phyloP scores from a whole-genome alignment of 23 tunicate genomes.

The Trididemnum nubilum region DNA sequence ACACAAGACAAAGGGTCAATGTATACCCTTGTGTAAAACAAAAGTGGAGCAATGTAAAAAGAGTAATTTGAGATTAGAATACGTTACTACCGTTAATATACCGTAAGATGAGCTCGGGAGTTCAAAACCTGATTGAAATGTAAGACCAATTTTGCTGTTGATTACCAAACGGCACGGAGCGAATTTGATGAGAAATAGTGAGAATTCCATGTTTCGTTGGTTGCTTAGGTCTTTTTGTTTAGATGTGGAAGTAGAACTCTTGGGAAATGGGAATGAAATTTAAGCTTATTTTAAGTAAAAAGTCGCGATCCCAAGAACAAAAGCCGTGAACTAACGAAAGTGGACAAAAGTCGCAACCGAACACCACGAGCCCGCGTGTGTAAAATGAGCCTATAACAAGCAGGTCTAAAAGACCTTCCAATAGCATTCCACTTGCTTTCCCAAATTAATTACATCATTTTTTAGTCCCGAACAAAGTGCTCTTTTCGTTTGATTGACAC shows the following conservation, averaged over 20 bases:
- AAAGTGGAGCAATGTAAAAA: neutral
- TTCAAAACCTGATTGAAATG: slow-evolving; percentile 30
- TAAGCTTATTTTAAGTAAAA: neutral
- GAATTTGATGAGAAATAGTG: slow-evolving; percentile 12
- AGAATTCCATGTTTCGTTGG: neutral
- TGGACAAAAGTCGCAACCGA: too few relatives aligned
- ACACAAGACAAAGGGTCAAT: too few relatives aligned
- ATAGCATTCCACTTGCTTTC: too few relatives aligned
- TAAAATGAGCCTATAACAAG: too few relatives aligned
- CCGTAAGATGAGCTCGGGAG: too few relatives aligned
- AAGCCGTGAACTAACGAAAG: too few relatives aligned
- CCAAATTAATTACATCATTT: too few relatives aligned
- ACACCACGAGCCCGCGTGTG: too few relatives aligned
- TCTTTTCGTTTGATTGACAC: too few relatives aligned
- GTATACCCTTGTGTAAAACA: neutral
- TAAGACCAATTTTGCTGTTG: slow-evolving; percentile 4
- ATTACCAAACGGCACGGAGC: slow-evolving; percentile 4
- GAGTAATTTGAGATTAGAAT: neutral
- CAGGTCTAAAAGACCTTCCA: too few relatives aligned
- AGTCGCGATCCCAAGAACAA: too few relatives aligned
- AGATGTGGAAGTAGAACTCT: neutral
- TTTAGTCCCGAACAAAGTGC: too few relatives aligned
- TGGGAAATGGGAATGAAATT: slow-evolving; percentile 10
- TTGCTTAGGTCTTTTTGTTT: neutral
- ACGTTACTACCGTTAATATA: slow-evolving; percentile 15